Base-by-base conservation (phyloP, 2,797 vertebrate species). In the Acrossocheilus fasciatus region DNA sequence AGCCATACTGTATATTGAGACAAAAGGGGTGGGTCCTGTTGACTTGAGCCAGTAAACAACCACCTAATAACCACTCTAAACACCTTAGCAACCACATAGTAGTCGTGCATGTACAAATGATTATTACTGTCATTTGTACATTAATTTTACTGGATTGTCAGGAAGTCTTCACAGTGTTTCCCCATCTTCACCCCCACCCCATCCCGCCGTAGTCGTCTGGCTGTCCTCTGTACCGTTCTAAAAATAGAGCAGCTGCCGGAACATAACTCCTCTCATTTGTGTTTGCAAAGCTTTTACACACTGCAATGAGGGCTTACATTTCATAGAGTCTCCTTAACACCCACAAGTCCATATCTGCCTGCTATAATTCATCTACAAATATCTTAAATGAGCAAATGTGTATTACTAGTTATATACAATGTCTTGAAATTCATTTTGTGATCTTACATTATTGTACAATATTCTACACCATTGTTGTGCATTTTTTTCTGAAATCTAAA, bases 231-330 rank as follows among this genome's bases (percentile, higher is more conserved):
- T 75, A 88, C 69, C 47, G 0, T 70, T 84, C 88, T 90, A 91
- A 85, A 92, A 91, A 91, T 92, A 92, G 90, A 89, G 78, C 66
- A 9, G 76, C 73, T 70, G 76, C 62, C 72, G 80, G 87, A 62
- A 81, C 59, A 70, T 45, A 47, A 41, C 66, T 68, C 82, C 36
- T 47, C 43, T 84, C 50, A 23, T 75, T 36, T 76, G 84, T 81
- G 59, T 74, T 68, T 45, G 64, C 84, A 85, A 76, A 88, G 89
- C 81, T 83, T 76, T 81, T 70, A 70, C 59, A 73, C 81, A 43
- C 73, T 23, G 12, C 73, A 89, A 36, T 84, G 70, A 82, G 23
- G 34, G 39, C 69, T 50, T 79, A 45, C 68, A 23, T 41, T 81
- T 52, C 69, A 70, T 54, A 79, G 69, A 43, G 79, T 39, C 43